A percentile compares a stretch with the other conserved stretches of the same genome.
Conservation (phyloP, 2,797 vertebrate species). For the Margarornis squamiger region DNA sequence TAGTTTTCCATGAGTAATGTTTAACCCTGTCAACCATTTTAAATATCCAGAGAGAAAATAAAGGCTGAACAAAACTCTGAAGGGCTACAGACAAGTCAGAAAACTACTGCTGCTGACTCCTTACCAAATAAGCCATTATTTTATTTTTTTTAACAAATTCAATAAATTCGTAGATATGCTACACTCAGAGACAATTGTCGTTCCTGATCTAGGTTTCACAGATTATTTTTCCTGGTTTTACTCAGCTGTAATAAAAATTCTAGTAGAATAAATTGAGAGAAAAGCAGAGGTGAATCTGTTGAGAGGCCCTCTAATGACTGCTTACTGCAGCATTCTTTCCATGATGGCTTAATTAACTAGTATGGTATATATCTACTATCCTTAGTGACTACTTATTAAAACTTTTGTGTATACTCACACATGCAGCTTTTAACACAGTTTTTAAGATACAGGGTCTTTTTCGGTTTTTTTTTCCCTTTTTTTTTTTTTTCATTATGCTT, state of each 20-base stretch:
- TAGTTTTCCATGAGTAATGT: neutral
- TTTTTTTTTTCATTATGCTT: neutral
- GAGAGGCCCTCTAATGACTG: conserved; percentile 14
- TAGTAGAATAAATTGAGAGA: neutral
- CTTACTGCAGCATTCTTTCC: conserved; percentile 39
- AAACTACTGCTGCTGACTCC: neutral
- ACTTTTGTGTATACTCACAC: neutral
- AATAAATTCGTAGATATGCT: neutral
- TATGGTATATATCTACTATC: conserved; percentile 1
- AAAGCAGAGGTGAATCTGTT: conserved; percentile 31
- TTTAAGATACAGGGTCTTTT: conserved; percentile 25
- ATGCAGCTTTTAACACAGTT: conserved; percentile 27
- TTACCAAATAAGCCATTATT: neutral
- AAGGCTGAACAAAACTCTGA: neutral
- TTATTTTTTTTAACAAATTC: neutral
- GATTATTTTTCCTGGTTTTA: conserved; percentile 4
- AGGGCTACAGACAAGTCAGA: neutral
- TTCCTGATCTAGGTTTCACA: conserved; percentile 4
- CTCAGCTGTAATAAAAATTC: neutral
- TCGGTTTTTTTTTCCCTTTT: fast-evolving
- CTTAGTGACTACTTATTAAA: conserved; percentile 55
- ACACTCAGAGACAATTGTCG: neutral
- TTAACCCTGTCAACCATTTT: conserved; percentile 17
- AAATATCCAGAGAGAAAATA: neutral
- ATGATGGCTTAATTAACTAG: conserved; percentile 65